Evolutionary conservation across 2,888 invertebrate species (phyloP).

Genomic region (Mantis religiosa): DNA sequence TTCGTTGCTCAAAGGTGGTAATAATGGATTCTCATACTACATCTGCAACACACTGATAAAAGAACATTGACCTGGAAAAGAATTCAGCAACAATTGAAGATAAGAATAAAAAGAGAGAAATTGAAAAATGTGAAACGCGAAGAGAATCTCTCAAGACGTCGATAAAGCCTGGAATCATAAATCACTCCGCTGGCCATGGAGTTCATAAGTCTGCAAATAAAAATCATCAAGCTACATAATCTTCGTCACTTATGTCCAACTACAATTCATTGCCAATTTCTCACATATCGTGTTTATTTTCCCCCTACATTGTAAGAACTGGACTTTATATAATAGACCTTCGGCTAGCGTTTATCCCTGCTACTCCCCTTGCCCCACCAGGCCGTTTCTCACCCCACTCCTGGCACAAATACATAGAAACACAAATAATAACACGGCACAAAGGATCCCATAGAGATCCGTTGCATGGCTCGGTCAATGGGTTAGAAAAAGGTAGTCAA

Average conservation of each 20-base stretch:
- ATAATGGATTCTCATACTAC: no score
- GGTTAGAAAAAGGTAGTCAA: slow-evolving; percentile 8
- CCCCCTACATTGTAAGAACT: neutral
- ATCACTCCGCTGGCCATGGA: neutral
- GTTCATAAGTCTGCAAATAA: neutral
- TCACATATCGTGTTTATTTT: neutral
- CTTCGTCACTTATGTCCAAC: neutral
- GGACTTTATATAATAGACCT: neutral
- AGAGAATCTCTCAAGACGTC: neutral
- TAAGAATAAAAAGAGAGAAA: no score
- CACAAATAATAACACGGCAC: slow-evolving; percentile 7
- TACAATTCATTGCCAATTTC: neutral
- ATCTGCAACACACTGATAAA: no score
- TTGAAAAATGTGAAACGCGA: neutral
- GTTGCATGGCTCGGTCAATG: neutral
- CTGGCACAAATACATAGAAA: neutral
- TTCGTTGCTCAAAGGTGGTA: no score
- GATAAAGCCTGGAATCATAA: neutral
- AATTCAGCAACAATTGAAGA: no score
- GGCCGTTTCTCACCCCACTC: neutral
- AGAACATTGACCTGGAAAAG: no score
- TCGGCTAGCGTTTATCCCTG: neutral
- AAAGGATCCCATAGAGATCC: neutral
- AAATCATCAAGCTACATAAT: neutral
- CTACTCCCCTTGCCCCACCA: neutral